These are phyloP conservation scores for Trypoxylus dichotomus DNA, from an alignment of 1,140 invertebrate genomes.

Conservation along the genomic window DNA sequence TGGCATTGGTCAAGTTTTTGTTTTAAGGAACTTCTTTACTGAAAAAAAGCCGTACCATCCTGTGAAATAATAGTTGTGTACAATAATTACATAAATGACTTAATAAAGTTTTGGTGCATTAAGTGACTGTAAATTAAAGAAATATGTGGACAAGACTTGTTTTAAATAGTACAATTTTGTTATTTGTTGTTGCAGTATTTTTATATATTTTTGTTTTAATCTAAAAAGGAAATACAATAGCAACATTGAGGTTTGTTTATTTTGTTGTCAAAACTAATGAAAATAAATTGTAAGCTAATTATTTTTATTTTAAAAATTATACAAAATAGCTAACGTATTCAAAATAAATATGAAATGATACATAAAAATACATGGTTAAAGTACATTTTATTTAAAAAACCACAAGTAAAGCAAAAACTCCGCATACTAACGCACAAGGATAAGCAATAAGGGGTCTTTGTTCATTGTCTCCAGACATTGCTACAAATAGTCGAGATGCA, in stretches of 20 bases:
- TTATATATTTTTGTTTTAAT: constrained; percentile 10
- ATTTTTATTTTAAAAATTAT: constrained; percentile 6
- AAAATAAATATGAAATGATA: constrained; percentile 1
- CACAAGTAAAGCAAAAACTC: constrained; percentile 91
- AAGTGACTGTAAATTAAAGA: constrained; percentile 10
- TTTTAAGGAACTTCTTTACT: constrained; percentile 94
- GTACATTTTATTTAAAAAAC: constrained; percentile 73
- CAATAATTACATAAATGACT: neutral
- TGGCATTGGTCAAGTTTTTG: constrained; percentile 85
- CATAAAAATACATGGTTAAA: neutral
- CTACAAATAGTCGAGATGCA: constrained; percentile 91
- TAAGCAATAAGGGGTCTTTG: constrained; percentile 92
- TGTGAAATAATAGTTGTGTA: constrained; percentile 16
- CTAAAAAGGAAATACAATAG: neutral
- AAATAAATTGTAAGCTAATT: neutral
- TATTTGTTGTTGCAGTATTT: constrained; percentile 18
- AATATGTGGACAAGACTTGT: neutral
- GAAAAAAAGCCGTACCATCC: constrained; percentile 70
- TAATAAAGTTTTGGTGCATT: constrained; percentile 16
- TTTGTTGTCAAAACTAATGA: constrained; percentile 5
- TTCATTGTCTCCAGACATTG: constrained; percentile 85
- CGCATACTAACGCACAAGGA: constrained; percentile 93
- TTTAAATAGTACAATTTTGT: constrained; percentile 14
- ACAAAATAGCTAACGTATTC: neutral
- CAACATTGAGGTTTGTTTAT: neutral